Percentiles rank a stretch among this genome's conserved stretches.
phyloP scores from a whole-genome alignment of 2,888 invertebrate genomes.

The Sinotaia quadrata region DNA sequence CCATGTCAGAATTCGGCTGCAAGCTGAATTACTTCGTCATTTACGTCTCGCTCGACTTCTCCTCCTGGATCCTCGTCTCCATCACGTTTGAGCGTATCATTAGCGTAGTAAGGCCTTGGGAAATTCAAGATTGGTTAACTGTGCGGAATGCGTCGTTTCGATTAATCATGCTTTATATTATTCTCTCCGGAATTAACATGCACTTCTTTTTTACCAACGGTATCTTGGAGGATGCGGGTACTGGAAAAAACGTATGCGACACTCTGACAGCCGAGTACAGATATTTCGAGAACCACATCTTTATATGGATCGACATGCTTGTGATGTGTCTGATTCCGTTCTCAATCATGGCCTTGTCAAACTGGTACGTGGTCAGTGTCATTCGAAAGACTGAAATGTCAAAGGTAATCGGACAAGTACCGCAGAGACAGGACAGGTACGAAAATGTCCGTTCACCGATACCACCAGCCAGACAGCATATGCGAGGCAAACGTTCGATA shows the following conservation, averaged over 20 bases:
- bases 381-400: not conserved
- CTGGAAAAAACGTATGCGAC: not conserved
- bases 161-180: not conserved
- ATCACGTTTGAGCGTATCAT: slow-evolving; percentile 11
- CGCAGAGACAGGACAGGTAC: not conserved
- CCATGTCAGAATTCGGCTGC: slow-evolving; percentile 15
- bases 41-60: slow-evolving; percentile 20
- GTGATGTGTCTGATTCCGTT: slow-evolving; percentile 10
- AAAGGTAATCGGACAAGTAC: not conserved
- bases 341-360: slow-evolving; percentile 6
- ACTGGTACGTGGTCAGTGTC: not conserved
- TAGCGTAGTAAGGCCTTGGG: slow-evolving; percentile 4
- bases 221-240: not conserved
- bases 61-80: slow-evolving; percentile 23
- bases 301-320: slow-evolving; percentile 17
- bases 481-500: not conserved
- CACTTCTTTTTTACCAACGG: slow-evolving; percentile 22
- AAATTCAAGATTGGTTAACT: slow-evolving; percentile 10
- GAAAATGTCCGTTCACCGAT: not conserved
- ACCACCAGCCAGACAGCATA: not conserved
- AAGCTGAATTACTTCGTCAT: slow-evolving; percentile 17
- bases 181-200: not conserved
- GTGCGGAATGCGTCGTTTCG: not conserved
- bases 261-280: not conserved
- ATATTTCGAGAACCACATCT: slow-evolving; percentile 10